Evolutionary conservation across 2,888 invertebrate genomes (phyloP).

Genomic region (Eilema sororculum): DNA sequence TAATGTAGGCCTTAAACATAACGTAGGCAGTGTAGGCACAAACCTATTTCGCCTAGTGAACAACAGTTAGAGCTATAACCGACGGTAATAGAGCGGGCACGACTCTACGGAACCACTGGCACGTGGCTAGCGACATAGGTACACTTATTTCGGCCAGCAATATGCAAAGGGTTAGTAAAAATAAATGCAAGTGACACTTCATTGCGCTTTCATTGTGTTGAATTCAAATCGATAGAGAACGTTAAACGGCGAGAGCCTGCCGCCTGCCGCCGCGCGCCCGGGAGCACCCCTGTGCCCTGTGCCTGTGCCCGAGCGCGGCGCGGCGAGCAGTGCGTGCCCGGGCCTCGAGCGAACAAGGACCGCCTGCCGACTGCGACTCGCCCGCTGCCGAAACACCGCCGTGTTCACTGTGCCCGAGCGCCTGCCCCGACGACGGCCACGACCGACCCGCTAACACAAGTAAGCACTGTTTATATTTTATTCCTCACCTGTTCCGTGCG

Average conservation of each 20-base stretch:
- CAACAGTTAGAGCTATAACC: neutral
- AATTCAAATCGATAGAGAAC: slow-evolving; percentile 31
- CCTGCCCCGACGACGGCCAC: neutral
- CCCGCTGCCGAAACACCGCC: slow-evolving; percentile 22
- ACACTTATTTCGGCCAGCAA: too few relatives aligned
- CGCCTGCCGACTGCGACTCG: slow-evolving; percentile 15
- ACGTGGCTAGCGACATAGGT: too few relatives aligned
- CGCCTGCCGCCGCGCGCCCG: neutral
- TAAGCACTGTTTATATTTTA: slow-evolving; percentile 31
- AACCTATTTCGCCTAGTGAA: neutral
- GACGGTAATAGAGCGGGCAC: neutral
- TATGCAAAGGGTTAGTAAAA: slow-evolving; percentile 3
- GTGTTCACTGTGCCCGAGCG: slow-evolving; percentile 23
- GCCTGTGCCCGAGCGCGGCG: neutral
- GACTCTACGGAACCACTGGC: neutral
- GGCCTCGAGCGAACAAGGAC: slow-evolving; percentile 34
- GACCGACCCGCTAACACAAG: slow-evolving; percentile 21
- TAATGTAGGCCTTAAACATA: neutral
- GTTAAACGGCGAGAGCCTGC: slow-evolving; percentile 5
- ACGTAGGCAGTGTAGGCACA: neutral
- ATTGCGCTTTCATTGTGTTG: slow-evolving; percentile 8
- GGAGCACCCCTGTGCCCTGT: neutral
- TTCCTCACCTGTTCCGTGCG: neutral
- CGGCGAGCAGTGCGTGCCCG: slow-evolving; percentile 35
- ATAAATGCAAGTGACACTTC: slow-evolving; percentile 14